Evolutionary conservation across 2,888 invertebrate genomes (phyloP), one percentile per base, ranked within the genome.

Genomic region (Bugulina stolonifera): DNA sequence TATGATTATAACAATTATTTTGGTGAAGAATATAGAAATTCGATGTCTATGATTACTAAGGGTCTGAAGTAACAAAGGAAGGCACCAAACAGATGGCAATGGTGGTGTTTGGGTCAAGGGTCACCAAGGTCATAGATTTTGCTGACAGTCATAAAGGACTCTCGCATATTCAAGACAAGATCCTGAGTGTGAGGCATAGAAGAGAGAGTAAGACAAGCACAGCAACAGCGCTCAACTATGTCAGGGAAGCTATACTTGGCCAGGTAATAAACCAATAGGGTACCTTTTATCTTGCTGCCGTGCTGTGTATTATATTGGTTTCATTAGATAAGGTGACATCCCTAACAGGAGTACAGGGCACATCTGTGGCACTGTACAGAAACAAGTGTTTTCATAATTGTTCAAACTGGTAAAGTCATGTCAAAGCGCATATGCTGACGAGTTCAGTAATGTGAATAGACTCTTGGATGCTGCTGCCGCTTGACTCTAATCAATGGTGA

Each of bases 81-180:
- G 64, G 64, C 25, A 64, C 64, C 25, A 64, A 64, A 32, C 64
- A 64, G 34, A 27, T 64, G 18, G 64, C 64, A 29, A 64, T 64
- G 64, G 64, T 64, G 5, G 29, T 64, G 5, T 64, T 64, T 32
- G 64, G 64, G 10, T 32, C 64, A 27, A 64, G 64, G 32, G 64
- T 64, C 14, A 64, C 64, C 2, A 25, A 64, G n/a, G 64, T 64
- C 5, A 25, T 64, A 34, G 27, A 27, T n/a, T 64, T 64, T 32
- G 64, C 22, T 25, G 64, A 64, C 34, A 64, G 64, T 34, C 64
- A 32, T 18, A 32, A 64, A n/a, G 64, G 64, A 32, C 34, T 64
- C 2, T 14, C 25, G 5, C 2, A 14, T 32, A 27, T 64, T 29
- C 64, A 64, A 64, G 64, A 64, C 29, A 64, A 64, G 64, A 64